Evolutionary conservation across 2,797 vertebrate genomes (phyloP).

Genomic region (Orientallactaga sibirica): DNA sequence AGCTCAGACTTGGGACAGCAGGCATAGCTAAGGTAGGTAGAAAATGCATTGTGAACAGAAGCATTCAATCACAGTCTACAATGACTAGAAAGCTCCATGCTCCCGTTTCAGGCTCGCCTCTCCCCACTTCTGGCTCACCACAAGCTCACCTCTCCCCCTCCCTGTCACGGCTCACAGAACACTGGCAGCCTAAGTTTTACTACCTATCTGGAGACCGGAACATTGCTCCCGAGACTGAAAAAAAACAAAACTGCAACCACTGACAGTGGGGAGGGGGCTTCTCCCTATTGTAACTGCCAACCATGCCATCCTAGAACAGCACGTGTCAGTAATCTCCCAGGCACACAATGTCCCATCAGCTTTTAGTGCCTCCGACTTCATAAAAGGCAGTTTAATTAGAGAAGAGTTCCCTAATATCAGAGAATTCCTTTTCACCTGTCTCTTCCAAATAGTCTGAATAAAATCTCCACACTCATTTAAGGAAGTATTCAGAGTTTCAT

Average conservation of each 20-base stretch:
- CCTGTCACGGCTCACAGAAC: background rate
- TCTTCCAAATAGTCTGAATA: background rate
- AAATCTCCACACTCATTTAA: background rate
- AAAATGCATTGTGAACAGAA: background rate
- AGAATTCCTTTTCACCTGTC: background rate
- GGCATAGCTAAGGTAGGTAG: background rate
- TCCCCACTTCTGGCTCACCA: background rate
- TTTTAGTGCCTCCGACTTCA: background rate
- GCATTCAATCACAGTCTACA: background rate
- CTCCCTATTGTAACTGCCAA: background rate
- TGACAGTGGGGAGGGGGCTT: background rate
- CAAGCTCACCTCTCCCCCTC: background rate
- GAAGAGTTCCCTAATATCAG: background rate
- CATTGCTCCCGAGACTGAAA: background rate
- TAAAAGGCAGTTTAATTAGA: background rate
- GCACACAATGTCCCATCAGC: background rate
- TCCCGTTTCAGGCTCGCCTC: too few species aligned
- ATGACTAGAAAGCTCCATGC: too few species aligned
- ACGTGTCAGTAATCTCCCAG: background rate
- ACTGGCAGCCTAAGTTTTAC: background rate
- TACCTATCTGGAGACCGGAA: background rate
- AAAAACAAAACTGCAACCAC: background rate
- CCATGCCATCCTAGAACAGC: background rate
- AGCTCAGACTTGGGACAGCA: background rate
- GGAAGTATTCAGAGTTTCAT: background rate